Conservation (phyloP, 2,888 invertebrate species). For the Caenorhabditis drosophilae region DNA sequence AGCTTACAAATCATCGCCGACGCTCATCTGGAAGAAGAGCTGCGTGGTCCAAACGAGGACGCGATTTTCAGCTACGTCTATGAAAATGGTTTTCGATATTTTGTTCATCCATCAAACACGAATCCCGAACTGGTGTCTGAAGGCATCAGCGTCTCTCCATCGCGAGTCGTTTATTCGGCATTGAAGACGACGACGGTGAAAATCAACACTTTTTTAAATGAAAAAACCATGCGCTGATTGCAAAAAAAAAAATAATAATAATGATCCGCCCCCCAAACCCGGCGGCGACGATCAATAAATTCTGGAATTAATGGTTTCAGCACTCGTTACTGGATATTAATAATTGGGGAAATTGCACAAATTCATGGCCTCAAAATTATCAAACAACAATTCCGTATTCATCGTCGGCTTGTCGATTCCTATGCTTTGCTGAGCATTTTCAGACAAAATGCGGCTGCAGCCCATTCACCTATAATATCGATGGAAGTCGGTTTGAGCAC, state of each 20-base stretch:
- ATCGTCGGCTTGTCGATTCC: constrained; percentile 33
- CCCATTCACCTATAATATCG: constrained; percentile 52
- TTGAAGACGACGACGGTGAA: constrained; percentile 50
- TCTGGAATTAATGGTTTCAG: no score
- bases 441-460: constrained; percentile 41
- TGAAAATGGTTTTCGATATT: constrained; percentile 64
- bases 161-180: constrained; percentile 54
- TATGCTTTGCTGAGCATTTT: constrained; percentile 48
- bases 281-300: no score
- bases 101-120: constrained; percentile 50
- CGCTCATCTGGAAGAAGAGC: constrained; percentile 53
- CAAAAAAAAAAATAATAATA: no score
- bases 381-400: constrained; percentile 34
- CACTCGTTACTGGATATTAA: constrained; percentile 33
- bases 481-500: constrained; percentile 30
- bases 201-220: no score
- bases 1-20: constrained; percentile 55
- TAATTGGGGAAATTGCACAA: constrained; percentile 50
- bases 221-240: no score
- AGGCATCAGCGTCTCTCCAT: constrained; percentile 65
- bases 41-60: constrained; percentile 30
- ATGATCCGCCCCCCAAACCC: no score
- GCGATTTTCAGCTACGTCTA: constrained; percentile 50
- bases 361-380: constrained; percentile 39
- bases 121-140: constrained; percentile 55